phyloP scores from a whole-genome alignment of 2,797 vertebrate genomes.

The Chelmon rostratus region DNA sequence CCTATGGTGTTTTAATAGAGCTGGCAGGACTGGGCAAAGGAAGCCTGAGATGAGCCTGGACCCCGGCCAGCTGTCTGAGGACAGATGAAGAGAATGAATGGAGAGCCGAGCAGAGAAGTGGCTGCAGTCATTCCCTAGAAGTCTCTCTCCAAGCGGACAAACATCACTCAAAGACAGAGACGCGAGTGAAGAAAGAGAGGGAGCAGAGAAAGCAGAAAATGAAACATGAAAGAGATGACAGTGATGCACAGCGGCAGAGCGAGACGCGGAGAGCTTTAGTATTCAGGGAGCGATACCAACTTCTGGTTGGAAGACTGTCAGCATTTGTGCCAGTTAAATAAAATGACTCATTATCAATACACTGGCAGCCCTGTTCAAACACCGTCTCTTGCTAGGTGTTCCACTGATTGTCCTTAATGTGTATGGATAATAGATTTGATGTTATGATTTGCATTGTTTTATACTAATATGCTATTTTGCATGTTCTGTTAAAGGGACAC shows the following conservation, averaged over 20 bases:
- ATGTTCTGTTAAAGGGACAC: neutral
- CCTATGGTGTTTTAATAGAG: constrained; percentile 73
- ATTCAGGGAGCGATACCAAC: constrained; percentile 28
- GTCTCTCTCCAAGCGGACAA: constrained; percentile 61
- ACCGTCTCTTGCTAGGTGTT: neutral
- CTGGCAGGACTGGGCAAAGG: constrained; percentile 59
- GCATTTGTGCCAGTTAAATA: constrained; percentile 37
- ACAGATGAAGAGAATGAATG: constrained; percentile 66
- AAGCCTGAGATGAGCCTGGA: constrained; percentile 66
- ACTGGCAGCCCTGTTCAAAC: neutral
- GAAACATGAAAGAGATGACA: constrained; percentile 55
- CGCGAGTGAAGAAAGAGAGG: constrained; percentile 47
- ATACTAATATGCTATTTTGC: neutral
- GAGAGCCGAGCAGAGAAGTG: constrained; percentile 67
- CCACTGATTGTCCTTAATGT: neutral
- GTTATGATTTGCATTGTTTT: neutral
- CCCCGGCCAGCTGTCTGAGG: constrained; percentile 61
- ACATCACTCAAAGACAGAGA: constrained; percentile 66
- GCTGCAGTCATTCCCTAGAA: constrained; percentile 67
- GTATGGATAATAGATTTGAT: neutral
- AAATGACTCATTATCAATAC: constrained; percentile 11
- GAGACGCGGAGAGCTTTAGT: constrained; percentile 23
- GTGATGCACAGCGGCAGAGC: constrained; percentile 46
- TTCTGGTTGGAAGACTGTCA: constrained; percentile 36
- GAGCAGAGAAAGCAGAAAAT: constrained; percentile 42